A percentile compares a stretch with the other conserved stretches of the same genome.
These are phyloP conservation scores for Characodon lateralis DNA, from an alignment of 2,797 vertebrate genomes.

Conservation along the genomic window DNA sequence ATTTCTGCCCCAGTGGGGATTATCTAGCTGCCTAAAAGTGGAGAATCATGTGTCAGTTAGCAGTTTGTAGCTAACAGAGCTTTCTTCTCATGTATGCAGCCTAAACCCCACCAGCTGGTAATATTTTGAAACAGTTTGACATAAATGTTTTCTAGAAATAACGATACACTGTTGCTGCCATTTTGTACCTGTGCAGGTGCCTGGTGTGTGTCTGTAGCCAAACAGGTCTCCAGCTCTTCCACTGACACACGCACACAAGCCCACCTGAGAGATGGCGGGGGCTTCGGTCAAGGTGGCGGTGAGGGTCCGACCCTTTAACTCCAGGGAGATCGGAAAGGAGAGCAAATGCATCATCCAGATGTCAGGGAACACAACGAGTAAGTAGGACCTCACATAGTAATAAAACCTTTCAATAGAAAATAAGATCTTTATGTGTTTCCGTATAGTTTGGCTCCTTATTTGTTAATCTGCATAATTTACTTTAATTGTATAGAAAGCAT, in stretches of 20 bases:
- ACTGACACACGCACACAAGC: slow-evolving; percentile 19
- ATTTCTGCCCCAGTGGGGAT: slow-evolving; percentile 11
- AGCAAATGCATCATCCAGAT: slow-evolving; percentile 99
- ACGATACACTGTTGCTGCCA: not conserved
- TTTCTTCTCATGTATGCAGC: not conserved
- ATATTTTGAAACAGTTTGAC: not conserved
- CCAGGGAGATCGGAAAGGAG: slow-evolving; percentile 92
- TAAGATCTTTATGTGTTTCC: not conserved
- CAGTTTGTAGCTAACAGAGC: not conserved
- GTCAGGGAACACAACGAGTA: slow-evolving; percentile 96
- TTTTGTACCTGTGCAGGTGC: slow-evolving; percentile 61
- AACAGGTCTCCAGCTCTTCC: slow-evolving; percentile 56
- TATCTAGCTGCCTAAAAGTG: slow-evolving; percentile 13
- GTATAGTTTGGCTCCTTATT: not conserved
- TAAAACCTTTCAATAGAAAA: not conserved
- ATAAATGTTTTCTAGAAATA: not conserved
- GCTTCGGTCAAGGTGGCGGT: slow-evolving; percentile 98
- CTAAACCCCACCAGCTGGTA: not conserved
- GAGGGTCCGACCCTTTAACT: slow-evolving; percentile 97
- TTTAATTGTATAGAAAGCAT: not conserved
- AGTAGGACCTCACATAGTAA: slow-evolving; percentile 69
- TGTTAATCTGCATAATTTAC: not conserved
- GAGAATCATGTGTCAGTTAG: slow-evolving; percentile 20
- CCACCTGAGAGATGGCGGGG: slow-evolving; percentile 84
- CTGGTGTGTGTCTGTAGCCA: slow-evolving; percentile 58